These are phyloP conservation scores for Eucidaris tribuloides DNA, from an alignment of 35 echinoderm and acorn worm genomes.

Conservation along the genomic window DNA sequence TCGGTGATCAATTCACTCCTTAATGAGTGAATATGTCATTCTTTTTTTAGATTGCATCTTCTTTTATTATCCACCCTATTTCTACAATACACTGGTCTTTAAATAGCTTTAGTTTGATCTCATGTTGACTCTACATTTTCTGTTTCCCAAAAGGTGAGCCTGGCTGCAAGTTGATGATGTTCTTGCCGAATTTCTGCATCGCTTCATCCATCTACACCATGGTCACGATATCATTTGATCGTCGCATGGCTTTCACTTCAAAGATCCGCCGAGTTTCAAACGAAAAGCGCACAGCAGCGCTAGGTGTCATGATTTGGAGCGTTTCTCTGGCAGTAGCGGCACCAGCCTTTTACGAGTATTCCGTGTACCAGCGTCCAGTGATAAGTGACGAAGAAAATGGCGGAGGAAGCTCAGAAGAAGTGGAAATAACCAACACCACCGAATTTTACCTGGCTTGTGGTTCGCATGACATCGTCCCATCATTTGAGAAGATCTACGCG, in stretches of 20 bases:
- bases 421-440: conserved; percentile 10
- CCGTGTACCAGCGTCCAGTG: conserved; percentile 16
- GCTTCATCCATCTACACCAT: conserved; percentile 49
- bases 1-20: no score
- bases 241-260: conserved; percentile 4
- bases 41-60: no score
- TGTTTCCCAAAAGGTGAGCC: conserved; percentile 18
- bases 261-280: not conserved
- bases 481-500: conserved; percentile 54
- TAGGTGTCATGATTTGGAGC: not conserved
- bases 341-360: conserved; percentile 61
- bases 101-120: no score
- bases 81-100: no score
- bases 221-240: conserved; percentile 33
- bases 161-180: conserved; percentile 58
- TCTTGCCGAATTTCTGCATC: conserved; percentile 62
- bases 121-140: no score
- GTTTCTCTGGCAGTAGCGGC: conserved; percentile 29
- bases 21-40: no score
- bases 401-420: conserved; percentile 25
- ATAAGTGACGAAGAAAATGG: not conserved
- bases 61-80: no score
- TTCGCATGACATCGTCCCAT: conserved; percentile 34
- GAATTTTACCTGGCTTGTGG: conserved; percentile 39
- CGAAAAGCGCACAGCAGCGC: not conserved